These are phyloP conservation scores for Arctopsyche grandis DNA, from an alignment of 1,140 invertebrate genomes.

Conservation along the genomic window DNA sequence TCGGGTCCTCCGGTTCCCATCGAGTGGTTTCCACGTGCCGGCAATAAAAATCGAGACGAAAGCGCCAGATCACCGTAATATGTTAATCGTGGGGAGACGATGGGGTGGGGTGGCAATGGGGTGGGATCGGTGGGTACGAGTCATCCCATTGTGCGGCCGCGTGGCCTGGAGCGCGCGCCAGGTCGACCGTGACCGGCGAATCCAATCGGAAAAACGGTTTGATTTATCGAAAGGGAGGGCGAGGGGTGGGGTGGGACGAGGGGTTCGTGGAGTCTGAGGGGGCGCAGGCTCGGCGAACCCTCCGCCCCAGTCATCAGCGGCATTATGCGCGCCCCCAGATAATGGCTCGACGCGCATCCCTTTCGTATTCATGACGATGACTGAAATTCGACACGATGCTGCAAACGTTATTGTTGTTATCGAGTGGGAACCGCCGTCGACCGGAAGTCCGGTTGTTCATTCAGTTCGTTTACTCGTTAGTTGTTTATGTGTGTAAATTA, in stretches of 20 bases:
- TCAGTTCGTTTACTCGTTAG: too few species aligned
- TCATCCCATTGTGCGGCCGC: not conserved
- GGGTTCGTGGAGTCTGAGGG: not conserved
- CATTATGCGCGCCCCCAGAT: too few species aligned
- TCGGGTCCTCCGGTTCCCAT: not conserved
- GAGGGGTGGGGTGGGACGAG: not conserved
- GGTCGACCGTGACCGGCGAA: conserved; percentile 17
- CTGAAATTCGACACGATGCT: too few species aligned
- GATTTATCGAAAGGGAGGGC: conserved; percentile 2
- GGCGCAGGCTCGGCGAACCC: too few species aligned
- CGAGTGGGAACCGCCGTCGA: too few species aligned
- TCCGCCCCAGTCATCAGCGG: too few species aligned
- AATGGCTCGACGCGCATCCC: too few species aligned
- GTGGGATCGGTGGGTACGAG: not conserved
- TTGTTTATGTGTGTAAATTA: too few species aligned
- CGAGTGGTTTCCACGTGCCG: conserved; percentile 17
- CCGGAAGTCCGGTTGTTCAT: too few species aligned
- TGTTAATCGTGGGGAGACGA: conserved; percentile 8
- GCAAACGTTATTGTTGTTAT: too few species aligned
- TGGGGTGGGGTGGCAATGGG: too few species aligned
- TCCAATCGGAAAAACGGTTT: conserved; percentile 29
- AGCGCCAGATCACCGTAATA: not conserved
- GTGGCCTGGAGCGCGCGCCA: not conserved
- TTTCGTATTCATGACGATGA: too few species aligned
- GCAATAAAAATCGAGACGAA: conserved; percentile 22